Base-by-base conservation (phyloP, 2,888 invertebrate genomes). In the Callyntrura sp. region DNA sequence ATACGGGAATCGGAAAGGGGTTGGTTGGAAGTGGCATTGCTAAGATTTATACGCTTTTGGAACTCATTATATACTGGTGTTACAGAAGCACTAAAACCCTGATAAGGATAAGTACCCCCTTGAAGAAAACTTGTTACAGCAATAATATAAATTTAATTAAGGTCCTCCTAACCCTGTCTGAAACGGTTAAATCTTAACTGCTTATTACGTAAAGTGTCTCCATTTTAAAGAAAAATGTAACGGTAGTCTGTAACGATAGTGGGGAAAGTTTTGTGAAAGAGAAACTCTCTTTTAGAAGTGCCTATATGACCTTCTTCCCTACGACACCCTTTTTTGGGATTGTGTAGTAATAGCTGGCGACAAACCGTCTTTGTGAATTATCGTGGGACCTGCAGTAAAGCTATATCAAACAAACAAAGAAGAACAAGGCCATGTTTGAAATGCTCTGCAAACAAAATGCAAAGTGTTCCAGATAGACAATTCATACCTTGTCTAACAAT, bases 341-440 rank as follows among this genome's bases (percentile, higher is more conserved):
- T n/a, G n/a, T n/a, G n/a, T n/a, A n/a, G n/a, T 62, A 25, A 62
- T 62, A 62, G 25, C 62, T 11, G 25, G 12, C 9, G 25, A 25
- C 23, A 62, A 62, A 62, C 62, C 25, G 62, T 62, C 62, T 62
- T 62, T 62, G 62, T 62, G 62, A 11, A 62, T 62, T 62, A 62
- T 62, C 62, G 62, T n/a, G n/a, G n/a, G n/a, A 62, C 62, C 20
- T n/a, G 0, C 11, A 62, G 62, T 62, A 11, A 62, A 62, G 62
- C 62, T 11, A 14, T 14, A 51, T 2, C 51, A n/a, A n/a, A n/a
- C n/a, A n/a, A n/a, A n/a, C n/a, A n/a, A n/a, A n/a, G n/a, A n/a
- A n/a, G n/a, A n/a, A n/a, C n/a, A n/a, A n/a, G n/a, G 17, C 9
- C 25, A 62, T 11, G 25, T 5, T 23, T 25, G 6, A 20, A n/a